Base-by-base conservation (phyloP, 2,797 vertebrate species). In the Gallinago nigripennis region DNA sequence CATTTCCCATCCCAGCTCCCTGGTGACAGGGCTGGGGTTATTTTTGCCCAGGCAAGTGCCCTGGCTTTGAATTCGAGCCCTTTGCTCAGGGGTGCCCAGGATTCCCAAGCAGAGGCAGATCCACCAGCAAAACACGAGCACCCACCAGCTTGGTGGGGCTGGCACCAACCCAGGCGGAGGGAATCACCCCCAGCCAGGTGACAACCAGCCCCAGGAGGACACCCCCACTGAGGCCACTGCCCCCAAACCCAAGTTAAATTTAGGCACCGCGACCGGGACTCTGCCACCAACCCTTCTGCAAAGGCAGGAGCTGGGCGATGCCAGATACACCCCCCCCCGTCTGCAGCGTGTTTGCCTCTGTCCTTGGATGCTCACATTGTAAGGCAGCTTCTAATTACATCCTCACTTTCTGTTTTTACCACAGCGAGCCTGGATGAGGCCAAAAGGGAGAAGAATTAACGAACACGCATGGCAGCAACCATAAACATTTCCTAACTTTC, bases 401-500 rank as follows among this genome's bases (percentile, higher is more conserved):
- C 39, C 31, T 66, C 35, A 39, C 78, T 93, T 92, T 87, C 81
- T 80, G 35, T 80, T 90, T 94, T 88, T 76, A 86, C 70, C 48
- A 66, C 86, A 77, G 48, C 3, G 2, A 91, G 56, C 58, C 21
- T 77, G 75, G 51, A 80, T 0, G 2, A 92, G 66, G 53, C 73
- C 70, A 92, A 95, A 90, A 79, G 48, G 31, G 28, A 94, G 64
- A 86, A 88, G 31, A 92, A 92, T 50, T 91, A 89, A 75, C 0
- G 6, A 88, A 63, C 24, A 30, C 3, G 2, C 68, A 90, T 41
- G 73, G 75, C 70, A 91, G 73, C 31, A 66, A 54, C 51, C 81
- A 64, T 90, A 90, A 93, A 66, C 27, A 83, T 90, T 90, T 90
- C 82, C 45, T 46, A 84, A 73, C 72, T 91, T 94, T 88, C 83